Conservation (phyloP, 2,797 vertebrate species). For the Meda fulgida region DNA sequence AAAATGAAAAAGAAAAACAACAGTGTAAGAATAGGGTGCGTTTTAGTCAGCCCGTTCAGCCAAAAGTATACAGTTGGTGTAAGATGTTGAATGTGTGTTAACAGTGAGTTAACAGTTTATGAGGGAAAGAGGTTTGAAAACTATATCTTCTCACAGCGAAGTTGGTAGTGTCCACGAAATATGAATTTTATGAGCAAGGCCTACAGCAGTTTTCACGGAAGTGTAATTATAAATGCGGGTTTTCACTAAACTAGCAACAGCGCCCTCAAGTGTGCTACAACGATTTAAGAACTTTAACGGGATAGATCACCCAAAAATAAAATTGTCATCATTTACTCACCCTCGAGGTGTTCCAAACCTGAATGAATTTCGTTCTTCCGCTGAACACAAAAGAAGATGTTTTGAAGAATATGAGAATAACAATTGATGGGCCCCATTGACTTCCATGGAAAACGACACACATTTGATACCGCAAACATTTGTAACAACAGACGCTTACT, state of each 20-base stretch:
- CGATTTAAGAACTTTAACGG: not conserved
- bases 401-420: not conserved
- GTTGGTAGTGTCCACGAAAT: not conserved
- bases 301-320: not conserved
- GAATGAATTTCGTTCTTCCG: not conserved
- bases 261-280: conserved; percentile 33
- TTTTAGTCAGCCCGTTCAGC: conserved; percentile 1
- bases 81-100: conserved; percentile 37
- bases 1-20: not conserved
- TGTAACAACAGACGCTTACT: not conserved
- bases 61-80: conserved; percentile 46
- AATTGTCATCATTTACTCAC: not conserved
- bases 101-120: conserved; percentile 32
- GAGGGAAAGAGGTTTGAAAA: conserved; percentile 21
- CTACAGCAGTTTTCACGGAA: not conserved
- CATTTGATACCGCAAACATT: not conserved
- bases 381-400: not conserved
- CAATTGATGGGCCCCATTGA: too few species aligned
- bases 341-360: not conserved
- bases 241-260: conserved; percentile 19
- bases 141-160: not conserved
- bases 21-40: not conserved
- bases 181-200: not conserved
- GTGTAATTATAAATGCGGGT: not conserved
- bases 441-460: not conserved